Conservation (phyloP, 2,888 invertebrate genomes). For the Cheilosia vulpina region DNA sequence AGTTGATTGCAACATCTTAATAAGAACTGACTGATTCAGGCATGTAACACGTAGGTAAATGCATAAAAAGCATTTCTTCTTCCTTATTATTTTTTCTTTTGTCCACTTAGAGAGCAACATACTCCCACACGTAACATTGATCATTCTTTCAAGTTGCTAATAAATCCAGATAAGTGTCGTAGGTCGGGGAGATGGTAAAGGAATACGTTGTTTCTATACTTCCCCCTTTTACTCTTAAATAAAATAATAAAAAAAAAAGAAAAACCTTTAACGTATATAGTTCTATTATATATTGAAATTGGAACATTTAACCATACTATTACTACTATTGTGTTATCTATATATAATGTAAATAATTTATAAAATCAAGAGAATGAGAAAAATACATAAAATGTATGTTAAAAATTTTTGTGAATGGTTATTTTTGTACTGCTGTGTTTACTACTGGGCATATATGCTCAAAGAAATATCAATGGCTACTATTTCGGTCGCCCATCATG, state of each 20-base stretch:
- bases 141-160: constrained; percentile 27
- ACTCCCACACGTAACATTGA: constrained; percentile 26
- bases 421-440: too few species aligned
- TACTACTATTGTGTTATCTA: constrained; percentile 72
- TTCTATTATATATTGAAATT: constrained; percentile 48
- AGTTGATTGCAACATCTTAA: constrained; percentile 45
- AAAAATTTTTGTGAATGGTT: background rate
- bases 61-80: constrained; percentile 36
- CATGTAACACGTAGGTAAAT: constrained; percentile 34
- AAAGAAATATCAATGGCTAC: too few species aligned
- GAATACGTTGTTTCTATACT: constrained; percentile 12
- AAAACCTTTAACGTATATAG: constrained; percentile 32
- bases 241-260: constrained; percentile 1
- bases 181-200: constrained; percentile 17
- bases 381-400: constrained; percentile 69
- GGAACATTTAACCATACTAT: constrained; percentile 61
- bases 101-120: constrained; percentile 19
- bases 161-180: constrained; percentile 32
- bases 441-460: too few species aligned
- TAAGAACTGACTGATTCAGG: constrained; percentile 68
- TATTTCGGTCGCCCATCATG: too few species aligned
- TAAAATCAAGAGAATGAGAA: constrained; percentile 53
- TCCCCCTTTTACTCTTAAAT: constrained; percentile 17
- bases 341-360: constrained; percentile 74
- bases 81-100: constrained; percentile 6